These are phyloP conservation scores for Psittacus erithacus DNA, from an alignment of 2,113 vertebrate species.

Conservation along the genomic window DNA sequence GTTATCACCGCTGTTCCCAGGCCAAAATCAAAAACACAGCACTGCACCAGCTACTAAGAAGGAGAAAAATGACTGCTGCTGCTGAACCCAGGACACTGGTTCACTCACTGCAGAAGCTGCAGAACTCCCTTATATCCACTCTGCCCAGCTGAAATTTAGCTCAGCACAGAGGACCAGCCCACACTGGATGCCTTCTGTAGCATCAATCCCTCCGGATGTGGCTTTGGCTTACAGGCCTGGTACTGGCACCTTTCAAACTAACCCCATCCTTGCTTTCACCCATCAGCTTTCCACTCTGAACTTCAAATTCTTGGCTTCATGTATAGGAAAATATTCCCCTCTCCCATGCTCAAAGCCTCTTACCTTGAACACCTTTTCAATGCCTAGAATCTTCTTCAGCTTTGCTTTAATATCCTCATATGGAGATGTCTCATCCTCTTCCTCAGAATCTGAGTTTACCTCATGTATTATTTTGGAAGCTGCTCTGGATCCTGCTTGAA, in stretches of 20 bases:
- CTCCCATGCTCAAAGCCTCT: not conserved
- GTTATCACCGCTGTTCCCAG: too few species aligned
- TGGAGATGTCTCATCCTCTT: conserved; percentile 21
- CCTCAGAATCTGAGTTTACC: conserved; percentile 48
- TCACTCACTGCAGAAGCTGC: not conserved
- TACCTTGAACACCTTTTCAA: conserved; percentile 56
- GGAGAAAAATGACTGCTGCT: too few species aligned
- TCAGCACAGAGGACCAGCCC: not conserved
- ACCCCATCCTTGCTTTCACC: not conserved
- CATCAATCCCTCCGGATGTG: not conserved
- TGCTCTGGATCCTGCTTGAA: conserved; percentile 77
- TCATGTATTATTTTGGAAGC: conserved; percentile 75
- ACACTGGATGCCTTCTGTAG: not conserved
- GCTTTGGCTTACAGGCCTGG: not conserved
- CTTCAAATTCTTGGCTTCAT: not conserved
- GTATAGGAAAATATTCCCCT: not conserved
- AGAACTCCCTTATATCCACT: not conserved
- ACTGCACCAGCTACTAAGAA: too few species aligned
- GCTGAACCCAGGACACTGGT: too few species aligned
- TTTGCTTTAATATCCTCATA: conserved; percentile 68
- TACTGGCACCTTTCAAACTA: not conserved
- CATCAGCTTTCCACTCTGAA: not conserved
- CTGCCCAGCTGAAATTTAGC: not conserved
- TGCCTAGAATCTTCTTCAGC: conserved; percentile 75
- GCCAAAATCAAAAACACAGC: too few species aligned